These are phyloP conservation scores for Cantharis rustica DNA, from an alignment of 2,888 invertebrate genomes.

Conservation along the genomic window DNA sequence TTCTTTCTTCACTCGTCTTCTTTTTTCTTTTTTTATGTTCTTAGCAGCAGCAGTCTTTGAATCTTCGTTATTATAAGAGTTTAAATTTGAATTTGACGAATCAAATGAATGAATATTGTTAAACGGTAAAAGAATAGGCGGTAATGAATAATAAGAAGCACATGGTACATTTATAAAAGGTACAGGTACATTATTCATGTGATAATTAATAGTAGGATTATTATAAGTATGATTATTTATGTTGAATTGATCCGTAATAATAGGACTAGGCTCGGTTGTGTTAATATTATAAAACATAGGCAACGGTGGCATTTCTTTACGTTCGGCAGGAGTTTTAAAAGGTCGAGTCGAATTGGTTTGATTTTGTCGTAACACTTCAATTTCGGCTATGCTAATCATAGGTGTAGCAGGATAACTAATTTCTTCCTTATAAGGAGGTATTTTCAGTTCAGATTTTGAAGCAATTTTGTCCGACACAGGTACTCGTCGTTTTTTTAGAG, in stretches of 20 bases:
- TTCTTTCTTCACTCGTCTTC: slow-evolving; percentile 3
- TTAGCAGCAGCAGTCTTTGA: neutral
- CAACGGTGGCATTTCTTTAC: slow-evolving; percentile 50
- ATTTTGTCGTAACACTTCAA: slow-evolving; percentile 42
- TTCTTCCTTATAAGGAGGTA: slow-evolving; percentile 35
- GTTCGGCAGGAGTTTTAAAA: slow-evolving; percentile 52
- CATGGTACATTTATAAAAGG: slow-evolving; percentile 38
- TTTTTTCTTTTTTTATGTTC: slow-evolving; percentile 4
- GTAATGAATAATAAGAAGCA: slow-evolving; percentile 37
- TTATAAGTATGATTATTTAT: slow-evolving; percentile 48
- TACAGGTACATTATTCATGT: slow-evolving; percentile 43
- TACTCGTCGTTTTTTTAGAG: slow-evolving; percentile 49
- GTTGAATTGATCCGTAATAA: slow-evolving; percentile 46
- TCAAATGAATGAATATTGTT: slow-evolving; percentile 31
- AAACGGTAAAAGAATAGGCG: slow-evolving; percentile 37
- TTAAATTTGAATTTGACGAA: neutral
- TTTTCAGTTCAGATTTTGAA: slow-evolving; percentile 24
- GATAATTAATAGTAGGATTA: slow-evolving; percentile 50
- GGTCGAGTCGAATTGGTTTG: slow-evolving; percentile 30
- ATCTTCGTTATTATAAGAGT: neutral
- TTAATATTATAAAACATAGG: slow-evolving; percentile 34
- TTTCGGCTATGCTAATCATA: slow-evolving; percentile 53
- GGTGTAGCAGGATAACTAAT: slow-evolving; percentile 53
- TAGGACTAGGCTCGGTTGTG: slow-evolving; percentile 35
- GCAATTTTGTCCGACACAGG: slow-evolving; percentile 19